Base-by-base conservation (phyloP, 2,113 vertebrate genomes). In the Pyxicephalus adspersus region DNA sequence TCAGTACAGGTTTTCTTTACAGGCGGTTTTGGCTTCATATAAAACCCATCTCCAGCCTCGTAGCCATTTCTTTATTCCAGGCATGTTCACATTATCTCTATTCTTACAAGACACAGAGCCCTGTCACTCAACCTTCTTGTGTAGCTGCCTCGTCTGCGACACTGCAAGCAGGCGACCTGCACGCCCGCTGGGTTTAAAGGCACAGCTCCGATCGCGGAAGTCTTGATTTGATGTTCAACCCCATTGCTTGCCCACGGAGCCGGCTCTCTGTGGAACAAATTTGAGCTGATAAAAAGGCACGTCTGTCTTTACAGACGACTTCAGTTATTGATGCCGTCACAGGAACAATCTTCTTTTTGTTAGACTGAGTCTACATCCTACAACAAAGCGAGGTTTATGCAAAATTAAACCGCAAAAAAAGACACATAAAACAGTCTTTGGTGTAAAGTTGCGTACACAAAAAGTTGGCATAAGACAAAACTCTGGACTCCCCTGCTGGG, bases 141-240 rank as follows among this genome's bases (percentile, higher is more conserved):
- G 71, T 82, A 75, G 61, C 73, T 73, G 45, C 60, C 60, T 25
- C 55, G 79, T 73, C 45, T 73, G 57, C 23, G 28, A 75, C 38
- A 60, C 54, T 50, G 29, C 65, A 58, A 57, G 63, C 80, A 55
- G 68, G 31, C 61, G 54, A 73, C 50, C 51, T 58, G 71, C 71
- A 34, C 2, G 18, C 80, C 74, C 57, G 80, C 80, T 82, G 80
- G 51, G 80, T 82, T 82, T 82, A 82, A 82, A 82, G 70, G 29
- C 50, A 58, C 80, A 75, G 61, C 25, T 28, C 52, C 52, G 4
- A 64, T 45, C 29, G 54, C n/a, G 29, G 31, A 28, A 71, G 70
- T 63, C 71, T 82, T 74, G 70, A 75, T 75, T 58, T 82, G 71
- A 73, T 75, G 55, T 66, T 75, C 61, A 82, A 65, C 63, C 71